Conservation (phyloP, 2,888 invertebrate species). For the Linnaemya vulpina region DNA sequence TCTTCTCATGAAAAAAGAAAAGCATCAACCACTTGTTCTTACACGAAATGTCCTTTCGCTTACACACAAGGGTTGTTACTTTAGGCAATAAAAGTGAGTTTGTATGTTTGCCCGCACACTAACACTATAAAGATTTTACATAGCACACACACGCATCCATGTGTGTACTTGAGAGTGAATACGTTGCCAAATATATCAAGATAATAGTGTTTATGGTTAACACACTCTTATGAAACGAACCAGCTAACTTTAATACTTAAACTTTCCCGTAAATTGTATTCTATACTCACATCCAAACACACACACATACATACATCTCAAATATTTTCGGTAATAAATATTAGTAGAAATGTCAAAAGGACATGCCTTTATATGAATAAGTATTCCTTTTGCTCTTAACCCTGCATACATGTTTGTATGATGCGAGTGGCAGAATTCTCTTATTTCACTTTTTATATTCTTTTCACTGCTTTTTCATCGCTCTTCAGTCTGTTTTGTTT, state of each 20-base stretch:
- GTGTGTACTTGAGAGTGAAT: constrained; percentile 35
- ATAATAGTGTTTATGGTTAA: constrained; percentile 64
- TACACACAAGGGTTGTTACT: constrained; percentile 72
- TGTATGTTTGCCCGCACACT: constrained; percentile 10
- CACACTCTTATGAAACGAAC: constrained; percentile 55
- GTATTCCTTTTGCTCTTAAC: constrained; percentile 16
- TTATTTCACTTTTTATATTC: constrained; percentile 52
- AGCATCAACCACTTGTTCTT: constrained; percentile 78
- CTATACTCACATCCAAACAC: constrained; percentile 65
- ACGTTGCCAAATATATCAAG: constrained; percentile 39
- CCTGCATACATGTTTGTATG: constrained; percentile 50
- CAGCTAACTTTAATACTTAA: constrained; percentile 35
- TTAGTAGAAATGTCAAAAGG: constrained; percentile 68
- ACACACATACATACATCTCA: constrained; percentile 67
- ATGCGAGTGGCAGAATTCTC: constrained; percentile 16
- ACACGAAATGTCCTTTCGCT: constrained; percentile 73
- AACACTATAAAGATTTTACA: constrained; percentile 3
- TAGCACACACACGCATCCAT: background rate
- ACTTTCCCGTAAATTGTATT: constrained; percentile 4
- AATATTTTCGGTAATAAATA: constrained; percentile 58
- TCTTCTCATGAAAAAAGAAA: constrained; percentile 54
- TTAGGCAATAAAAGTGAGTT: constrained; percentile 38
- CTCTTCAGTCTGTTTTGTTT: constrained; percentile 43
- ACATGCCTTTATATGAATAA: constrained; percentile 63
- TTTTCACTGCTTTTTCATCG: constrained; percentile 23